A percentile compares a stretch with the other conserved stretches of the same genome.
Evolutionary conservation across 2,797 vertebrate species (phyloP).

Genomic region (Acipenser transmontanus): DNA sequence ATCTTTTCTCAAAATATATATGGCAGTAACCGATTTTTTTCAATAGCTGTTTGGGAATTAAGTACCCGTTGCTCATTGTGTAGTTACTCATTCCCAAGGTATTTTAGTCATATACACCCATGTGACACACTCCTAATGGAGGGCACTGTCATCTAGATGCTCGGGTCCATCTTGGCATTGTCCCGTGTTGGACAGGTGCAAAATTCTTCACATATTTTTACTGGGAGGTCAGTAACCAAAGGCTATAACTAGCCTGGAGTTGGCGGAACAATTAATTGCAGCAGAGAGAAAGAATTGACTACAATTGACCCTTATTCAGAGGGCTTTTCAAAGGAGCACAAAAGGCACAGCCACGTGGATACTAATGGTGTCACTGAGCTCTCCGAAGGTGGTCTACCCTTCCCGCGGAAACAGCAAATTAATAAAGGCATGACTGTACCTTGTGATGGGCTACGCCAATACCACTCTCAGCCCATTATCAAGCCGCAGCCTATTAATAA

Average conservation of each 20-base stretch:
- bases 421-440: background rate
- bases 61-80: background rate
- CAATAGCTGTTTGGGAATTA: too few species aligned
- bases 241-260: conserved; percentile 28
- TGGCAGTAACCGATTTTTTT: too few species aligned
- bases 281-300: conserved; percentile 67
- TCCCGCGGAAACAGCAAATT: conserved; percentile 14
- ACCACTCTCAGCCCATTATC: too few species aligned
- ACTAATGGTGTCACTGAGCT: conserved; percentile 61
- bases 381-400: conserved; percentile 50
- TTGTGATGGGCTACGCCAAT: background rate
- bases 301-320: conserved; percentile 71
- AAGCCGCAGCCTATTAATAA: too few species aligned
- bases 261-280: conserved; percentile 61
- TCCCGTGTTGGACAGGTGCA: conserved; percentile 48
- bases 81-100: background rate
- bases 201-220: conserved; percentile 56
- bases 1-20: background rate
- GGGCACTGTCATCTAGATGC: background rate
- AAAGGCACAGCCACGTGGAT: conserved; percentile 69
- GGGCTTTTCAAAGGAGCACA: conserved; percentile 61
- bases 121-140: background rate
- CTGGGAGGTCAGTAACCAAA: conserved; percentile 59
- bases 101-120: background rate
- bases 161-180: conserved; percentile 27